Base-by-base conservation (phyloP, 2,113 vertebrate genomes). In the Pipra filicauda region DNA sequence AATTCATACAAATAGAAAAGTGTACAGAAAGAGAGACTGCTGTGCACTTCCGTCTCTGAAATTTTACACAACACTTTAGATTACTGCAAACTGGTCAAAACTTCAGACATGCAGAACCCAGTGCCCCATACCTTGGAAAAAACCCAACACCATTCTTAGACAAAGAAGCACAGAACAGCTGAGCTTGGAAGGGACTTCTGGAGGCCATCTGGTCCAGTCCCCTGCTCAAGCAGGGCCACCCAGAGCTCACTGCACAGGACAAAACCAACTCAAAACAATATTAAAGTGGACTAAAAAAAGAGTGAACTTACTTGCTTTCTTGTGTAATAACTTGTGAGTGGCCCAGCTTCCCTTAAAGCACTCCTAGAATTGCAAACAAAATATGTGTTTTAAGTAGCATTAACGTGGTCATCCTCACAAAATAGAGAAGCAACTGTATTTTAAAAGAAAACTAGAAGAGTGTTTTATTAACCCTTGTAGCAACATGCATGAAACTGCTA, bases 341-440 rank as follows among this genome's bases (percentile, higher is more conserved):
- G 97, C 98, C 99, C 99, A 99, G 97, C 99, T 99, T 97, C 99
- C 99, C 97, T 99, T 99, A 98, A 99, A 99, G 97, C 99, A 99
- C 96, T 99, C 99, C 99, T 99, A 96, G 51, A 98, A 98, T 86
- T 95, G 22, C 46, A 97, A 94, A 97, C 31, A 96, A 46, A 71
- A 77, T 17, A 59, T 35, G 3, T 41, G 28, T 74, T 88, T 88
- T 44, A 95, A 95, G 91, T 64, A 96, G 54, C 43, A 61, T 93
- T 84, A 92, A 21, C 26, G 11, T 35, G 37, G 8, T 6, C n/a
- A 80, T 21, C 15, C 15, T 35, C n/a, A 58, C 23, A 89, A 91
- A 94, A 86, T 0, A 39, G 35, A 92, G 35, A 79, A 80, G 14
- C 8, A 85, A 84, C 4, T 8, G 15, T 64, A 46, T 77, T 91